Evolutionary conservation across 2,888 invertebrate genomes (phyloP), one percentile per base, ranked within the genome.

Genomic region (Tenthredo mesomela): DNA sequence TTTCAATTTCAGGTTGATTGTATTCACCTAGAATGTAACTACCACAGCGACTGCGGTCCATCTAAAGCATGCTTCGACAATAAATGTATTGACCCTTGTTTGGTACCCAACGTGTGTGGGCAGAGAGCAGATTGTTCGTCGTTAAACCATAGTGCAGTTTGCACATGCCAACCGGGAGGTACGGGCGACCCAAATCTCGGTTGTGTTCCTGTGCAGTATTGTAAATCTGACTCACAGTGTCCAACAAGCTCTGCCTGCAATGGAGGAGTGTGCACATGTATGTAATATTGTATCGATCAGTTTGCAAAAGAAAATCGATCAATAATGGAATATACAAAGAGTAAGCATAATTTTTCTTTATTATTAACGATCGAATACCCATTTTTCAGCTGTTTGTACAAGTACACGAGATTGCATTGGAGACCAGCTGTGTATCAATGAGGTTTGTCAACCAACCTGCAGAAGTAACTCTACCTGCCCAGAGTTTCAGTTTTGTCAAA

Each of bases 161-260:
- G 98, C 91, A 95, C 96, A n/a, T 98, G 98, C 92, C 95, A 96
- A 88, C 95, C 97, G 37, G 98, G 98, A 71, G 97, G 95, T 87
- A 97, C 97, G 0, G 98, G 98, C 40, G 97, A 98, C 93, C 97
- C 98, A 15, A 96, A 97, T 86, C 94, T 97, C 86, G 98, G 98
- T 18, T 98, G 98, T 91, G 96, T 97, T 40, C 95, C 96, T 1
- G 95, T 98, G 82, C 97, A 97, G 89, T 97, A 97, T 90, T 98
- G 98, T 90, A 96, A 96, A 77, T 95, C 95, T 84, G 97, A 98
- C 87, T 95, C 94, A 65, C 97, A 97, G 91, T 98, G 98, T 92
- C 96, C 97, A 0, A 95, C 97, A 2, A 97, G 97, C 83, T 97
- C 97, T 15, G 96, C 96, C 90, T 98, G 98, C 90, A 95, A 96